Conservation (phyloP, 2,888 invertebrate species). For the Andrena fulva region DNA sequence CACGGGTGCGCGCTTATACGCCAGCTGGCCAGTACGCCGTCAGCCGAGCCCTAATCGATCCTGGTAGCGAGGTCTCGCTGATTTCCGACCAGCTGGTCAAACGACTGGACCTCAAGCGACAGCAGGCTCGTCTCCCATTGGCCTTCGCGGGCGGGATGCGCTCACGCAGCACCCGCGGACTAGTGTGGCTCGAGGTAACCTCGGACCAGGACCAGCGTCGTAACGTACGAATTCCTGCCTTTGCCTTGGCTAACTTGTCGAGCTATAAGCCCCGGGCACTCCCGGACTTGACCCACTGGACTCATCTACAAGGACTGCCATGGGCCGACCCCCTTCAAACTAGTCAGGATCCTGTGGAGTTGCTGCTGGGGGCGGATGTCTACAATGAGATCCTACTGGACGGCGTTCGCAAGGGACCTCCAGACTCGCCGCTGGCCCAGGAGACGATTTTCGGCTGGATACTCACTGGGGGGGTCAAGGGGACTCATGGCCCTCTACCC, state of each 20-base stretch:
- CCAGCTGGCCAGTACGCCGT: too few relatives aligned
- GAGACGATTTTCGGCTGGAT: slow-evolving; percentile 3
- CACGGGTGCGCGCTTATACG: too few relatives aligned
- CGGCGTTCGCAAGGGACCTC: background rate
- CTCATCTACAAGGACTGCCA: too few relatives aligned
- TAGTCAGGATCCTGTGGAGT: background rate
- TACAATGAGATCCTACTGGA: background rate
- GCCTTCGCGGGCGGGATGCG: background rate
- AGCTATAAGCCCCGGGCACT: background rate
- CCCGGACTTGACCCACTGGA: background rate
- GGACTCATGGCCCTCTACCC: too few relatives aligned
- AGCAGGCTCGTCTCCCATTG: background rate
- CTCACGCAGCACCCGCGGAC: background rate
- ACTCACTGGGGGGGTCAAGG: background rate
- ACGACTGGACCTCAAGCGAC: background rate
- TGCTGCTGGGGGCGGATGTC: background rate
- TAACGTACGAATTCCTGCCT: too few relatives aligned
- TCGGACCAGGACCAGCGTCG: too few relatives aligned
- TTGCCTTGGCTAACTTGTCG: background rate
- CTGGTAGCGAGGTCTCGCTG: background rate
- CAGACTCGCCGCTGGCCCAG: background rate
- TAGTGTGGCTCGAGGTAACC: background rate
- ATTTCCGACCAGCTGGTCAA: background rate
- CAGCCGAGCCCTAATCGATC: background rate
- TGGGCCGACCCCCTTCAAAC: too few relatives aligned